Conservation (phyloP, 2,888 invertebrate genomes). For the Opisthograptis luteolata region DNA sequence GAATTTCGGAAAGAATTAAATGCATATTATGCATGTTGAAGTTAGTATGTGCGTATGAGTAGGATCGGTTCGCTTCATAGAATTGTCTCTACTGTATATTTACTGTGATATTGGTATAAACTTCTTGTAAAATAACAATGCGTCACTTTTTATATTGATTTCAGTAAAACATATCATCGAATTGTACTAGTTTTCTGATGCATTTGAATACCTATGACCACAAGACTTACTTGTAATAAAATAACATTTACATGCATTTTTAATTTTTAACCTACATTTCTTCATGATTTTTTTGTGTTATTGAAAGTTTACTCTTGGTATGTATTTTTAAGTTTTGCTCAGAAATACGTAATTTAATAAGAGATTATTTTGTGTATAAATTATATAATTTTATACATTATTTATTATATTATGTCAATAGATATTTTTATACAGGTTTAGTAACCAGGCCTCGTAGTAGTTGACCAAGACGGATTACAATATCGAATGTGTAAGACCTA, state of each 20-base stretch:
- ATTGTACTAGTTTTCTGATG: slow-evolving; percentile 6
- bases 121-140: neutral
- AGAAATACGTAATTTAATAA: slow-evolving; percentile 20
- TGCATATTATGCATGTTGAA: neutral
- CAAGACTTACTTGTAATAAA: no score
- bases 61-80: neutral
- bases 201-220: neutral
- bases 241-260: slow-evolving; percentile 9
- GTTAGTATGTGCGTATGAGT: neutral
- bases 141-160: neutral
- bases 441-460: no score
- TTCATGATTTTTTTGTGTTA: neutral
- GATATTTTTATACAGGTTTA: no score
- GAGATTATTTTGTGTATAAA: slow-evolving; percentile 15
- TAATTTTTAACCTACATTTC: no score
- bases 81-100: neutral
- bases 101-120: neutral
- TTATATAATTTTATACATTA: no score
- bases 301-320: neutral
- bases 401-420: no score
- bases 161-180: slow-evolving; percentile 11
- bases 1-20: neutral
- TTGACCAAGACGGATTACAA: no score
- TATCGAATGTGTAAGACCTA: no score
- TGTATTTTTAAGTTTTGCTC: slow-evolving; percentile 23